Conservation (phyloP, 2,113 vertebrate species). For the Sinocyclocheilus rhinocerous region DNA sequence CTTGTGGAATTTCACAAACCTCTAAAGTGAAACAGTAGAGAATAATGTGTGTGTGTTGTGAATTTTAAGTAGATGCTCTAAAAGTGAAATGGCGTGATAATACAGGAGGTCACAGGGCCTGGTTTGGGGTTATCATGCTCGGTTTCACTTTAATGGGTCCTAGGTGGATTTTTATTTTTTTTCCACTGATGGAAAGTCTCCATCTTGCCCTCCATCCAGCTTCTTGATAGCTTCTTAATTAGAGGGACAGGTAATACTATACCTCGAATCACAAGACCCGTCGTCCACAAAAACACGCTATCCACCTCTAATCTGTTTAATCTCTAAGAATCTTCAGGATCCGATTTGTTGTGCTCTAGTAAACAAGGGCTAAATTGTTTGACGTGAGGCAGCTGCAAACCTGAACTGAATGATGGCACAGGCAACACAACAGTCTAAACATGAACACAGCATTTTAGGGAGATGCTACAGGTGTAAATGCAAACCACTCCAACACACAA, state of each 20-base stretch:
- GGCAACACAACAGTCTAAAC: slow-evolving; percentile 36
- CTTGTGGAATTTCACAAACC: slow-evolving; percentile 53
- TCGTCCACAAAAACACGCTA: slow-evolving; percentile 57
- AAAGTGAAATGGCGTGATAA: slow-evolving; percentile 31
- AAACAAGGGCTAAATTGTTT: slow-evolving; percentile 64
- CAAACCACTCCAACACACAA: not conserved
- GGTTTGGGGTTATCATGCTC: slow-evolving; percentile 38
- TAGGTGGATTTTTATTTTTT: slow-evolving; percentile 15
- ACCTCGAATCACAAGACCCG: slow-evolving; percentile 57
- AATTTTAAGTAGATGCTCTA: slow-evolving; percentile 34
- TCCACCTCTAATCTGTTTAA: slow-evolving; percentile 63
- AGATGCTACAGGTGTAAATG: not conserved
- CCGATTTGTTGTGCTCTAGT: slow-evolving; percentile 61
- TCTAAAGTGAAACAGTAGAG: slow-evolving; percentile 46
- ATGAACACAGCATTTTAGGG: not conserved
- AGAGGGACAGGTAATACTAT: slow-evolving; percentile 54
- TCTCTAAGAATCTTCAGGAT: slow-evolving; percentile 63
- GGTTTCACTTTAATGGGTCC: slow-evolving; percentile 42
- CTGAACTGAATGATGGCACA: slow-evolving; percentile 53
- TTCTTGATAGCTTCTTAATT: slow-evolving; percentile 60
- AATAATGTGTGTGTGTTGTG: slow-evolving; percentile 31
- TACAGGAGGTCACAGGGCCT: slow-evolving; percentile 32
- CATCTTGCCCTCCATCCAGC: slow-evolving; percentile 46
- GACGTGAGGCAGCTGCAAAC: slow-evolving; percentile 50
- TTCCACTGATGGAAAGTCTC: slow-evolving; percentile 39